These are phyloP conservation scores for Diglossa brunneiventris DNA, from an alignment of 2,113 vertebrate genomes.

Conservation along the genomic window DNA sequence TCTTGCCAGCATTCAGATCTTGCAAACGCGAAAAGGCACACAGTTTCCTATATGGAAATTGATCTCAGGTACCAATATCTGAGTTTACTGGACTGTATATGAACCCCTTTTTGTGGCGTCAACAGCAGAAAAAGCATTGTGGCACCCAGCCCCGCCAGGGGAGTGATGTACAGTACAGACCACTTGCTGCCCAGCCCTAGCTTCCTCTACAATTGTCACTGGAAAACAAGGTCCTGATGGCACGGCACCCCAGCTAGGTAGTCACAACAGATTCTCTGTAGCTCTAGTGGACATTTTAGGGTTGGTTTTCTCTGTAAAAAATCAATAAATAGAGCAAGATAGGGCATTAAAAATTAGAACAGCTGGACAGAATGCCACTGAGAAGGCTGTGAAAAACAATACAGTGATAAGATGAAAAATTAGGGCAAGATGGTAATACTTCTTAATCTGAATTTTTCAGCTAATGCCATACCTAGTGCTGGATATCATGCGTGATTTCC, in stretches of 20 bases:
- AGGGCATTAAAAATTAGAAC: background rate
- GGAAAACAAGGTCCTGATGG: background rate
- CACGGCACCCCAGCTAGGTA: background rate
- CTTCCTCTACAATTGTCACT: background rate
- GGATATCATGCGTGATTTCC: constrained; percentile 87
- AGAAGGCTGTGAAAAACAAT: background rate
- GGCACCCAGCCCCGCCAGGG: background rate
- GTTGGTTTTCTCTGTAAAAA: background rate
- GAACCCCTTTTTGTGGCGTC: background rate
- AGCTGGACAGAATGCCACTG: background rate
- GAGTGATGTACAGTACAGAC: background rate
- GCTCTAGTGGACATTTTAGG: background rate
- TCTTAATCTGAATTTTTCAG: constrained; percentile 72
- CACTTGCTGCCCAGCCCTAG: background rate
- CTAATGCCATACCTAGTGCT: constrained; percentile 92
- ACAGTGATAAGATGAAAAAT: background rate
- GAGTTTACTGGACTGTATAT: background rate
- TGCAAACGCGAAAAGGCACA: background rate
- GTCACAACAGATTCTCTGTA: background rate
- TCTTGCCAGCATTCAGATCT: background rate
- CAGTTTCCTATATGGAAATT: background rate
- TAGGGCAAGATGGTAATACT: background rate
- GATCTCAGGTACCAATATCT: background rate
- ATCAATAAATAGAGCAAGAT: background rate
- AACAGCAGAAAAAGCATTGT: background rate